These are phyloP conservation scores for Metaphire vulgaris DNA, from an alignment of 1,140 invertebrate genomes.

Conservation along the genomic window DNA sequence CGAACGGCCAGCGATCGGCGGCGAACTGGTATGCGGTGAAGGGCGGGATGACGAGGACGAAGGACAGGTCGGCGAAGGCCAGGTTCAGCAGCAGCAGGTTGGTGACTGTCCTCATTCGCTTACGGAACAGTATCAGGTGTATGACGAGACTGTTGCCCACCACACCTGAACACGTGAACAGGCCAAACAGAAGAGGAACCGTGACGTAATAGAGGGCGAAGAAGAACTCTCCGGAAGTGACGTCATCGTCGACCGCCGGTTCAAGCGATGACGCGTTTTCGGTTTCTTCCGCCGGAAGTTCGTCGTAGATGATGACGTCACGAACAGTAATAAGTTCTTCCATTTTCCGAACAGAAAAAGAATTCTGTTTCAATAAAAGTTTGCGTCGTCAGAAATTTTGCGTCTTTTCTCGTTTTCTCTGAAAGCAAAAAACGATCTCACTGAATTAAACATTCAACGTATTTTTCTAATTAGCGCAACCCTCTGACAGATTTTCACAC, in stretches of 20 bases:
- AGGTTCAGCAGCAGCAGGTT: slow-evolving; percentile 69
- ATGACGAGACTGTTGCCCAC: slow-evolving; percentile 53
- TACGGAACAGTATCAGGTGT: slow-evolving; percentile 53
- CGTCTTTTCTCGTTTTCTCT: no score
- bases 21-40: background rate
- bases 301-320: no score
- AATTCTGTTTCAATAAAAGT: no score
- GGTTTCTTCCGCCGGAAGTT: no score
- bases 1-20: slow-evolving; percentile 7
- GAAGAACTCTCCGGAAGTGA: background rate
- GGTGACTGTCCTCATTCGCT: slow-evolving; percentile 55
- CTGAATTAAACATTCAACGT: no score
- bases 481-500: no score
- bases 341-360: no score
- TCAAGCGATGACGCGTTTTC: no score
- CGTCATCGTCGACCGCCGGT: background rate
- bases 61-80: slow-evolving; percentile 45
- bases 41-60: slow-evolving; percentile 13
- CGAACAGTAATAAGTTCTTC: no score
- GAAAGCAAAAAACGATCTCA: no score
- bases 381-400: no score
- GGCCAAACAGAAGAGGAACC: background rate
- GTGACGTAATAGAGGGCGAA: background rate
- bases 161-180: background rate
- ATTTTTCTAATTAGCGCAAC: no score